A percentile compares a stretch with the other conserved stretches of the same genome.
phyloP scores from a whole-genome alignment of 2,888 invertebrate genomes.

The Plemyria rubiginata region DNA sequence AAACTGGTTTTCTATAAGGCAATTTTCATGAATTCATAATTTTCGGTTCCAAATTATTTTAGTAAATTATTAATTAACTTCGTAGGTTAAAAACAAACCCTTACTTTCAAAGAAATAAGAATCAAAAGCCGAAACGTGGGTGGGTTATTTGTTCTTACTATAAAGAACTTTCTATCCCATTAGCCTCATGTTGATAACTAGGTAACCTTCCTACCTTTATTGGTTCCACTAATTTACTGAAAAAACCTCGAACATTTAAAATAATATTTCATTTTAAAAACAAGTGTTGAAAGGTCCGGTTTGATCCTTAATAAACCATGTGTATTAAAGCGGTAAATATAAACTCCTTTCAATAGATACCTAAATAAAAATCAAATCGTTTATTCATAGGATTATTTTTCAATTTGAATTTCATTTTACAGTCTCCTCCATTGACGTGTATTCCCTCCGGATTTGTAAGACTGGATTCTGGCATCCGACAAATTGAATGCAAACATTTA shows the following conservation, averaged over 20 bases:
- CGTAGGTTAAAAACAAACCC: not conserved
- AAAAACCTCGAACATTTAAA: too few species aligned
- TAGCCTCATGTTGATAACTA: too few species aligned
- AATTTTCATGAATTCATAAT: not conserved
- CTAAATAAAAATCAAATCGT: not conserved
- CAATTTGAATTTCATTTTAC: conserved; percentile 18
- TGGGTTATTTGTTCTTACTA: too few species aligned
- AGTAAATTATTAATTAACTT: not conserved
- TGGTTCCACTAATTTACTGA: not conserved
- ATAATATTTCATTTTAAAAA: too few species aligned
- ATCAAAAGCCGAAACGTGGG: too few species aligned
- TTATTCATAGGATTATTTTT: not conserved
- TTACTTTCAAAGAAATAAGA: not conserved
- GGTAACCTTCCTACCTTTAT: not conserved
- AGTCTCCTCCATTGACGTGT: conserved; percentile 19
- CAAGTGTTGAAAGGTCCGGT: not conserved
- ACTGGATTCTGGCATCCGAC: conserved; percentile 42
- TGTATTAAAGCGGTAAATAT: not conserved
- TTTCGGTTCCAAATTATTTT: not conserved
- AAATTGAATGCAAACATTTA: conserved; percentile 59
- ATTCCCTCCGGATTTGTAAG: conserved; percentile 34
- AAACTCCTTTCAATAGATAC: not conserved
- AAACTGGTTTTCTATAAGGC: too few species aligned
- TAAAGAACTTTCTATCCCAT: too few species aligned
- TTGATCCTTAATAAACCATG: not conserved